phyloP scores from a whole-genome alignment of 2,113 vertebrate species.

The Clarias magur region DNA sequence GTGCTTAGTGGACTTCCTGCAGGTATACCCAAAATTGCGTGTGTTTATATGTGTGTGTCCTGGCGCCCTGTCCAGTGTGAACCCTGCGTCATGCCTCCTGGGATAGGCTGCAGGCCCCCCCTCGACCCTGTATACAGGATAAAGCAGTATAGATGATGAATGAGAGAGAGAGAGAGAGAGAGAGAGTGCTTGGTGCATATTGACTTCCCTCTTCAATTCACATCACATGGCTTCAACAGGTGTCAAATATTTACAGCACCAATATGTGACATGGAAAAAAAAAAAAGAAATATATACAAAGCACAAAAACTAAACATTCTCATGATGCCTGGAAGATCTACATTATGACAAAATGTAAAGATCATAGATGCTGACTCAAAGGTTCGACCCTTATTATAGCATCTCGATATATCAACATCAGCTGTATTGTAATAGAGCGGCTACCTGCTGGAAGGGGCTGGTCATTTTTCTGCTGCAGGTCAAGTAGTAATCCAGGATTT shows the following conservation, averaged over 20 bases:
- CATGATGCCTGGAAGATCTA: neutral
- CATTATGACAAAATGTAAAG: neutral
- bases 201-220: neutral
- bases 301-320: neutral
- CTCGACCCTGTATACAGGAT: too few relatives aligned
- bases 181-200: neutral
- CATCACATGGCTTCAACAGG: neutral
- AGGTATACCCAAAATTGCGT: too few relatives aligned
- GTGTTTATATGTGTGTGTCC: too few relatives aligned
- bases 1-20: too few relatives aligned
- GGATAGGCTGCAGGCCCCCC: too few relatives aligned
- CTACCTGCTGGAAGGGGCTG: conserved; percentile 89
- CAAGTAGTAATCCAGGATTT: conserved; percentile 89
- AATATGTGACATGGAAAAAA: neutral
- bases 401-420: too few relatives aligned
- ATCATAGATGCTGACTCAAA: neutral
- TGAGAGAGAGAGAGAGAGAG: too few relatives aligned
- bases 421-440: neutral
- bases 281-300: too few relatives aligned
- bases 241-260: neutral
- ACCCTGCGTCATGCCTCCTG: too few relatives aligned
- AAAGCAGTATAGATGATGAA: too few relatives aligned
- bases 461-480: conserved; percentile 81
- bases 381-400: neutral
- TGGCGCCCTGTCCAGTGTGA: too few relatives aligned